Evolutionary conservation across 2,888 invertebrate species (phyloP), one percentile per base, ranked within the genome.

Genomic region (Plutella xylostella): DNA sequence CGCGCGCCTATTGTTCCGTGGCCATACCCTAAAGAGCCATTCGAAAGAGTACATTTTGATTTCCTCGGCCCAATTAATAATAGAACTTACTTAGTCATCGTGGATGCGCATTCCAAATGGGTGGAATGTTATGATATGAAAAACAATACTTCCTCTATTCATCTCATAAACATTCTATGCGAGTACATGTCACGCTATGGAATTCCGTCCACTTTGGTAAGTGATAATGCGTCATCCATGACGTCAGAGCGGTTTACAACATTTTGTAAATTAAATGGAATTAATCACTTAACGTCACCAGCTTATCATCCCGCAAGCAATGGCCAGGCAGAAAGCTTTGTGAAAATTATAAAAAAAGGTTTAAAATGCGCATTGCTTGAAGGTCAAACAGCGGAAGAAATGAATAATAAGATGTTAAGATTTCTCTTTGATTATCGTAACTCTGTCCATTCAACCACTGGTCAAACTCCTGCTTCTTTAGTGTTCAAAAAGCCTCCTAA

Each of bases 171-270:
- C 14, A 41, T 28, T 6, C 3, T 41, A 15, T 19, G 28, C 9
- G 41, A 41, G 18, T 28, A 28, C 6, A 41, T 41, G 25, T 41
- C 41, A 18, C 3, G 41, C 11, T 41, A 28, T 15, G 41, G 41
- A 15, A 28, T 17, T 15, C 14, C 14, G 17, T 14, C 15, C 18
- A 41, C 41, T 4, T 28, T 22, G 6, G 58, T 56, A 0, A 56
- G 49, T 25, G 58, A 58, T 39, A 57, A 57, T 46, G 57, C 51
- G 18, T 54, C 54, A 1, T 31, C 48, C 7, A 57, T 57, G 38
- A 31, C 34, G 14, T 56, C 54, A 0, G 18, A 46, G 15, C 15
- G 28, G 25, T 41, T 41, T 15, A 25, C 6, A 9, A n/a, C 12
- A 9, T 41, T 41, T 25, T 41, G 41, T 21, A 28, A 15, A 25